These are phyloP conservation scores for Orthosia cruda DNA, from an alignment of 2,888 invertebrate genomes.

Conservation along the genomic window DNA sequence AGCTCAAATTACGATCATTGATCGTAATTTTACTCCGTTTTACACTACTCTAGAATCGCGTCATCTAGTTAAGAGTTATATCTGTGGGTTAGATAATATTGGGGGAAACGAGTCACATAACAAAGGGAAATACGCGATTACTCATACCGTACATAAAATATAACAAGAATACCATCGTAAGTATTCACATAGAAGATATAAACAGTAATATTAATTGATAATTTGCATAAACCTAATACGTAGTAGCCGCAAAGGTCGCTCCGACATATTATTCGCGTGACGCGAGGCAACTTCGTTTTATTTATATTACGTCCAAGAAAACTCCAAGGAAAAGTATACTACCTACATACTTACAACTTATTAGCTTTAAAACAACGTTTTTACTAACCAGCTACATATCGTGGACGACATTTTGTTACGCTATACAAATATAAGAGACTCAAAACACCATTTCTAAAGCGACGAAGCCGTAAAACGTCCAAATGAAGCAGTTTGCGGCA, in stretches of 20 bases:
- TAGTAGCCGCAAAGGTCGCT: constrained; percentile 64
- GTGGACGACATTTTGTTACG: constrained; percentile 32
- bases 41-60: too few species aligned
- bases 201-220: constrained; percentile 65
- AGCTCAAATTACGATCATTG: too few species aligned
- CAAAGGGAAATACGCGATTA: constrained; percentile 52
- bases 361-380: constrained; percentile 33
- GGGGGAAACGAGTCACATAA: constrained; percentile 13
- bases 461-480: constrained; percentile 18
- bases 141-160: constrained; percentile 36
- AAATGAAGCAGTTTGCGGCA: constrained; percentile 19
- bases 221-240: constrained; percentile 75
- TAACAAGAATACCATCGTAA: constrained; percentile 46
- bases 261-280: constrained; percentile 65
- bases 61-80: too few species aligned
- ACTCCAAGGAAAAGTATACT: constrained; percentile 64
- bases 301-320: constrained; percentile 63
- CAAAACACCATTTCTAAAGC: constrained; percentile 1
- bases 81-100: neutral
- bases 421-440: neutral
- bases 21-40: too few species aligned
- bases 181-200: constrained; percentile 58
- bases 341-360: constrained; percentile 34
- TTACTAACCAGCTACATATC: constrained; percentile 19
- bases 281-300: constrained; percentile 63